A percentile compares a stretch with the other conserved stretches of the same genome.
Conservation (phyloP, 2,888 invertebrate species). For the Scaptodrosophila latifasciaeformis region DNA sequence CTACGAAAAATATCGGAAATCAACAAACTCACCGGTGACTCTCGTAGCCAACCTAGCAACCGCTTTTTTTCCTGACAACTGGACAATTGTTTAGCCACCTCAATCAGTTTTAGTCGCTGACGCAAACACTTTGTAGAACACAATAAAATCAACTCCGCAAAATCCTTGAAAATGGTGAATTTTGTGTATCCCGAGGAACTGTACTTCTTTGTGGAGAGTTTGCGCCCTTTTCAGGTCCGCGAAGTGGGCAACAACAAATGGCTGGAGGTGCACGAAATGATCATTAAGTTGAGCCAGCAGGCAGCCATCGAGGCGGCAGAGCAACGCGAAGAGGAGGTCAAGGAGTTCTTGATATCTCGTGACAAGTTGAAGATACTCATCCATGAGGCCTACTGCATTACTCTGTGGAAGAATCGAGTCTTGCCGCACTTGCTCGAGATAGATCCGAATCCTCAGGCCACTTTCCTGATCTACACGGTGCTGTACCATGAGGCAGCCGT, state of each 20-base stretch:
- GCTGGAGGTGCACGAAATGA: slow-evolving; percentile 87
- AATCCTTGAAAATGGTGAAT: slow-evolving; percentile 70
- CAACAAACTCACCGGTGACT: too few species aligned
- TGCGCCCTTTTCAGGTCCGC: slow-evolving; percentile 80
- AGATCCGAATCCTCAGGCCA: slow-evolving; percentile 80
- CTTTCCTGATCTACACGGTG: slow-evolving; percentile 86
- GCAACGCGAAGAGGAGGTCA: slow-evolving; percentile 88
- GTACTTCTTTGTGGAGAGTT: slow-evolving; percentile 83
- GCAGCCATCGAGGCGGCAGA: slow-evolving; percentile 87
- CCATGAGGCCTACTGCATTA: slow-evolving; percentile 87
- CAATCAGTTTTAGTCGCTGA: too few species aligned
- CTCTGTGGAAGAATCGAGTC: slow-evolving; percentile 89
- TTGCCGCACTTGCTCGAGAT: slow-evolving; percentile 85
- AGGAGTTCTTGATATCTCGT: slow-evolving; percentile 83
- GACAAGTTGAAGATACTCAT: slow-evolving; percentile 80
- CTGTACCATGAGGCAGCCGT: slow-evolving; percentile 88
- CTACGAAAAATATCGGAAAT: too few species aligned
- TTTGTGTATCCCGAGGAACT: slow-evolving; percentile 82
- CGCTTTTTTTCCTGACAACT: slow-evolving; percentile 19
- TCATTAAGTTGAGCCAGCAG: slow-evolving; percentile 92
- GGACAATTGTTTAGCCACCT: too few species aligned
- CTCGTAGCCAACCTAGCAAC: slow-evolving; percentile 30
- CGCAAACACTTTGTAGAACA: too few species aligned
- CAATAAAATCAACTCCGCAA: too few species aligned
- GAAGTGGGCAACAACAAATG: slow-evolving; percentile 85